Evolutionary conservation across 2,888 invertebrate genomes (phyloP), one percentile per base, ranked within the genome.

Genomic region (Aleiodes alternator): DNA sequence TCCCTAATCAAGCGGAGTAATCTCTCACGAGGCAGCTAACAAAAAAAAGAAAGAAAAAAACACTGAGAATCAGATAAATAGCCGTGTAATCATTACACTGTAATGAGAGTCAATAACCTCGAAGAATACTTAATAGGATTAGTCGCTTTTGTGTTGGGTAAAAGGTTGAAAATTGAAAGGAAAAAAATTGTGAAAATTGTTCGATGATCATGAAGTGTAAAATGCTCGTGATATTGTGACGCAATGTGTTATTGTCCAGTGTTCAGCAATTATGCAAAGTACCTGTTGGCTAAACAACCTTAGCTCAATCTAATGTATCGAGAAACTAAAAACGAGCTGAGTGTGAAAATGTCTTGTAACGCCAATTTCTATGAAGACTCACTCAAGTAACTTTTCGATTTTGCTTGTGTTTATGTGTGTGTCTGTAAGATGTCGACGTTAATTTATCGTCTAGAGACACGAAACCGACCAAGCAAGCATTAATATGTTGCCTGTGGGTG

Each of bases 191-290:
- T 72, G 76, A 68, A 69, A 70, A 68, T 53, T 53, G 59, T 48
- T 23, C 29, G 23, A 76, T 66, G 61, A 74, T 78, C 80, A 80
- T 79, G 80, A 83, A 82, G 84, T 79, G 83, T 84, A 79, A 84
- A 23, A 81, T 73, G 61, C 70, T 78, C 75, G 76, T 79, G 75
- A 69, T 80, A 80, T 84, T 82, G 78, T 84, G 84, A 83, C 83
- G 80, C 76, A 79, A 73, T 73, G 75, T 77, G 79, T 84, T 80
- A 76, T 75, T 72, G 50, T n/a, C 48, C 79, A 76, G 79, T 79
- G 81, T 76, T 77, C 81, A 80, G 76, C 82, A 81, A 85, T 85
- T 84, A 83, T 84, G 83, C 81, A 84, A 84, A 84, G 73, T 77
- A 78, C 71, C 72, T 72, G 68, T 70, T 66, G 57, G 64, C 59